Conservation (phyloP, 2,113 vertebrate species). For the Protomyctophum bolini region DNA sequence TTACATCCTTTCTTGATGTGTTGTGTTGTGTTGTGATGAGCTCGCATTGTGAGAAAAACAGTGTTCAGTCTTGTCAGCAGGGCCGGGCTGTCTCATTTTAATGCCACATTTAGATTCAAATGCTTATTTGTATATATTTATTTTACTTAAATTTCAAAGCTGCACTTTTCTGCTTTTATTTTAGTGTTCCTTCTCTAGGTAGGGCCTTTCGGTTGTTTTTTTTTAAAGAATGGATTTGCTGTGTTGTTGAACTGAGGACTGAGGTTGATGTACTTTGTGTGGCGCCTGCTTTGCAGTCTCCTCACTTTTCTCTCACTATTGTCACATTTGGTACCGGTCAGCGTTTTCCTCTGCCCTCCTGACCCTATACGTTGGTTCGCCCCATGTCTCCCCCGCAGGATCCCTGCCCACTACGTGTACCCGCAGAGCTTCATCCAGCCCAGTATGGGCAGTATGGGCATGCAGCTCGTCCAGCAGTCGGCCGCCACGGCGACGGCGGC, state of each 20-base stretch:
- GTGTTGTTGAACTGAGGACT: constrained; percentile 70
- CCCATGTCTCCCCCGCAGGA: constrained; percentile 81
- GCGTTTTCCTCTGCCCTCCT: constrained; percentile 35
- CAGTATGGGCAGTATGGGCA: constrained; percentile 91
- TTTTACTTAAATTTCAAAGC: constrained; percentile 54
- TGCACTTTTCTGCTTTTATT: constrained; percentile 69
- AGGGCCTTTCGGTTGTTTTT: constrained; percentile 58
- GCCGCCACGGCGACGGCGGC: constrained; percentile 80
- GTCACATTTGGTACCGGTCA: constrained; percentile 31
- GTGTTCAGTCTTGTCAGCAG: constrained; percentile 51
- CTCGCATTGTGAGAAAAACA: constrained; percentile 67
- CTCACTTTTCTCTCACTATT: constrained; percentile 45
- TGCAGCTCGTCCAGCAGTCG: constrained; percentile 89
- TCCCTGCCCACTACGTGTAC: constrained; percentile 95
- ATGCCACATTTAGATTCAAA: constrained; percentile 63
- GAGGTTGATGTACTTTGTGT: constrained; percentile 70
- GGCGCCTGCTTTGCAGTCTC: constrained; percentile 58
- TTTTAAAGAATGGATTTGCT: constrained; percentile 77
- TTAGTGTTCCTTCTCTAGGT: constrained; percentile 64
- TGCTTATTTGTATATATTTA: constrained; percentile 26
- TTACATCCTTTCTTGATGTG: constrained; percentile 57
- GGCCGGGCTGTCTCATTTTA: constrained; percentile 65
- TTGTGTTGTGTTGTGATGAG: constrained; percentile 64
- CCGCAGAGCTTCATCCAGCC: constrained; percentile 96
- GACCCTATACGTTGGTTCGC: constrained; percentile 38